These are phyloP conservation scores for Tigriopus japonicus DNA, from an alignment of 1,140 invertebrate species.

Conservation along the genomic window DNA sequence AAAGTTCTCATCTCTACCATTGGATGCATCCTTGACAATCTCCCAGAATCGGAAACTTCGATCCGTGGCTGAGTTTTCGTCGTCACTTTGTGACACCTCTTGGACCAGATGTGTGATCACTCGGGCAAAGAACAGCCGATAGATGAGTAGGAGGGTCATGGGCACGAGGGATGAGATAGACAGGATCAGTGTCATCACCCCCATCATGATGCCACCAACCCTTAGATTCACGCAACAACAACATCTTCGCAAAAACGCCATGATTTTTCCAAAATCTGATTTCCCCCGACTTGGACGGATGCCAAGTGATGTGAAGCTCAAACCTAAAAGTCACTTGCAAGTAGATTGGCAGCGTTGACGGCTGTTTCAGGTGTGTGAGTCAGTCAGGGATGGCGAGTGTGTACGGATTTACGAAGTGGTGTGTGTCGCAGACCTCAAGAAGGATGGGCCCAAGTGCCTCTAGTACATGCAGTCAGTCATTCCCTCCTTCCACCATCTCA, in stretches of 20 bases:
- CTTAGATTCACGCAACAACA: slow-evolving; percentile 11
- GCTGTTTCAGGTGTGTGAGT: too few relatives aligned
- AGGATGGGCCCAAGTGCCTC: too few relatives aligned
- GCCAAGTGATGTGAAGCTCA: too few relatives aligned
- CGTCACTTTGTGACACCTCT: neutral
- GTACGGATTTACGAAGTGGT: too few relatives aligned
- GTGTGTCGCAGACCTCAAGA: too few relatives aligned
- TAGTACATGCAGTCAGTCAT: too few relatives aligned
- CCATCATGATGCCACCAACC: slow-evolving; percentile 9
- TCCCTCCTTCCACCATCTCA: too few relatives aligned
- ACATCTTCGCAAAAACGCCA: neutral
- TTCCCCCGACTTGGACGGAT: too few relatives aligned
- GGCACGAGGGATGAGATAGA: slow-evolving; percentile 4
- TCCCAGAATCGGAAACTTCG: neutral
- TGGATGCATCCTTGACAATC: neutral
- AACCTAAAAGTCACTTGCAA: too few relatives aligned
- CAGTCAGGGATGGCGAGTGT: too few relatives aligned
- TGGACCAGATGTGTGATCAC: neutral
- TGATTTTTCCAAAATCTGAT: neutral
- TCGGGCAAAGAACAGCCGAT: neutral
- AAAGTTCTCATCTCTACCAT: neutral
- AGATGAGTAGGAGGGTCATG: neutral
- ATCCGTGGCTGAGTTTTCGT: neutral
- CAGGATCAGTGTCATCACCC: slow-evolving; percentile 6
- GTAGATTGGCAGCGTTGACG: too few relatives aligned